phyloP scores from a whole-genome alignment of 2,888 invertebrate genomes.

The Tigriopus californicus region DNA sequence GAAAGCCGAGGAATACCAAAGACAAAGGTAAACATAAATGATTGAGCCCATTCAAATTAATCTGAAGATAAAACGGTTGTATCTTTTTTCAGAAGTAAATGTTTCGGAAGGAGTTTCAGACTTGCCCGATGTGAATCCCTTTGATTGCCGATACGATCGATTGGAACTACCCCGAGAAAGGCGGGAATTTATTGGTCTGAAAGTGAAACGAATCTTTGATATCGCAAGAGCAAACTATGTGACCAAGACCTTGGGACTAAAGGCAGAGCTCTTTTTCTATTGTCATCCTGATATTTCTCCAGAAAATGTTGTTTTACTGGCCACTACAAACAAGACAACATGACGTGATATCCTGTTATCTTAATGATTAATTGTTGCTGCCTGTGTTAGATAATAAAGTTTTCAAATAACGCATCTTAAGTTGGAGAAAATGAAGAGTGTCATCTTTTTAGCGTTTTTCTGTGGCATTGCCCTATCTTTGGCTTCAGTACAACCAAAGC shows the following conservation, averaged over 20 bases:
- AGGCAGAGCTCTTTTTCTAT: neutral
- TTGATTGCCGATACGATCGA: neutral
- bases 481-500: no score
- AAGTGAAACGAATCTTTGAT: conserved; percentile 11
- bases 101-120: no score
- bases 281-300: neutral
- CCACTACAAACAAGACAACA: neutral
- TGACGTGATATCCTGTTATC: no score
- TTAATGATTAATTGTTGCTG: no score
- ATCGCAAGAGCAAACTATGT: conserved; percentile 1
- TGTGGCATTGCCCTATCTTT: no score
- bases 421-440: no score
- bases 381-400: no score
- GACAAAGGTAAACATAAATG: neutral
- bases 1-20: conserved; percentile 23
- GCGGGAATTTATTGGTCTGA: conserved; percentile 11
- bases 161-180: neutral
- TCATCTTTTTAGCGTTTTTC: no score
- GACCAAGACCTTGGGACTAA: neutral
- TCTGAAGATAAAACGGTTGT: no score
- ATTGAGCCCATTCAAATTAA: no score
- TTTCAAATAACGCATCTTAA: no score
- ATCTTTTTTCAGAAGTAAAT: no score
- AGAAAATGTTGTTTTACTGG: conserved; percentile 2
- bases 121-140: neutral